Evolutionary conservation across 2,797 vertebrate genomes (phyloP).

Genomic region (Sarcoramphus papa): DNA sequence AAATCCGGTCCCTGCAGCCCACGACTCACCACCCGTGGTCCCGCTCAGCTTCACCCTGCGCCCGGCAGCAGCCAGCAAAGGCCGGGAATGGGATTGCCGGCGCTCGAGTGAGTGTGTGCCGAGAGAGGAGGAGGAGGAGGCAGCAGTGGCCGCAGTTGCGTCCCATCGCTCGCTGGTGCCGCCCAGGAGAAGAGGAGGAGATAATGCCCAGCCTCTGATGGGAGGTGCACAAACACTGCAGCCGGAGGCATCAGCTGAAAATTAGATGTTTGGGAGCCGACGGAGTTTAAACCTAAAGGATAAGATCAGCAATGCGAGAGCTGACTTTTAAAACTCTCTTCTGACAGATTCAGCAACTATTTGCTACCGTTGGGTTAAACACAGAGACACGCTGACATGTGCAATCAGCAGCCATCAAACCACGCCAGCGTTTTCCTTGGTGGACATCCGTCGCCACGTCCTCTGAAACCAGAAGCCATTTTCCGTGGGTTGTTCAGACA

Average conservation of each 20-base stretch:
- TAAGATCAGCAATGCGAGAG: background rate
- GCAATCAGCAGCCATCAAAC: fast-evolving
- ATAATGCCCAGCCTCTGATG: fast-evolving
- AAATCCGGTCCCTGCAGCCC: fast-evolving
- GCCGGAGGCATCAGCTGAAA: fast-evolving
- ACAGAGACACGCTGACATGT: fast-evolving
- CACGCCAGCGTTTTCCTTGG: fast-evolving
- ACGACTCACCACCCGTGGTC: fast-evolving
- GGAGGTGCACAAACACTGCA: fast-evolving
- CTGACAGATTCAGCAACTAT: background rate
- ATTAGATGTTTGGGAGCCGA: fast-evolving
- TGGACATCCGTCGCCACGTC: fast-evolving
- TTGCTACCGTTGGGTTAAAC: background rate
- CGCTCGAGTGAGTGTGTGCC: fast-evolving
- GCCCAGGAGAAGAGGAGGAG: background rate
- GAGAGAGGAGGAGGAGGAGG: background rate
- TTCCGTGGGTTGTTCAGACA: background rate
- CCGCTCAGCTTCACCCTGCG: fast-evolving
- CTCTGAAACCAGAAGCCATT: background rate
- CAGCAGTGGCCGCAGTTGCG: fast-evolving
- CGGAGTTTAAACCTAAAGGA: fast-evolving
- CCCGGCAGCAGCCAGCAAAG: background rate
- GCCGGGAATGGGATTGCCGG: fast-evolving
- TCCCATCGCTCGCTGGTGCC: fast-evolving
- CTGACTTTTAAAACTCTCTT: background rate